Evolutionary conservation across 2,888 invertebrate genomes (phyloP), one percentile per base, ranked within the genome.

Genomic region (Meloe dianella): DNA sequence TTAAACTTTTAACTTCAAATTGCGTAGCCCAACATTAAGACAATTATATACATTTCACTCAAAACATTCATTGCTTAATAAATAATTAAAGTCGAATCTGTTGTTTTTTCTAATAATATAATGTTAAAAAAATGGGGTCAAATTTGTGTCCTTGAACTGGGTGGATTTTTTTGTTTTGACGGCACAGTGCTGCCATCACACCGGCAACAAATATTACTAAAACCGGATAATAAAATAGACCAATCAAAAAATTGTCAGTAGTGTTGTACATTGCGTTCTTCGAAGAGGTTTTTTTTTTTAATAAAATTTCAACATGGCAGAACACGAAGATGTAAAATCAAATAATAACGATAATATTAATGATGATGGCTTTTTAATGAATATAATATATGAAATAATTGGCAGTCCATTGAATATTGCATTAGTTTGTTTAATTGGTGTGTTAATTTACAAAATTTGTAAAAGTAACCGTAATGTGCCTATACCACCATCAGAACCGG

Each of bases 371-470:
- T 80, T 86, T 60, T 70, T 86, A 24, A 75, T 80, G 61, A 83
- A 79, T 79, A 82, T 89, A 70, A 74, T 89, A 54, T 81, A 82
- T 63, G 91, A 92, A 82, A 88, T 92, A 68, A 83, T 92, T 59
- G 86, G 87, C 65, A 92, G 90, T 79, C 93, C 93, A 14, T 77
- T 93, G 71, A 93, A 94, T 83, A 79, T 93, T 65, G 86, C 86
- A 30, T 85, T 94, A 63, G 87, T 93, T 17, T 87, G 85, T 60
- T 84, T 93, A 29, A 93, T 93, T 78, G 87, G 87, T 54, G 87
- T 90, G 78, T 85, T 94, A 65, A 84, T 92, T 22, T 93, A 93
- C 79, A 92, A 92, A 86, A 93, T 94, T 68, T 83, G 91, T 58
- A 88, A 88, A 75, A 88, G 87, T 75, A 84, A 85, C 61, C 85